Percentiles rank a stretch among this genome's conserved stretches.
Conservation (phyloP, 2,113 vertebrate species). For the Dunckerocampus dactyliophorus region DNA sequence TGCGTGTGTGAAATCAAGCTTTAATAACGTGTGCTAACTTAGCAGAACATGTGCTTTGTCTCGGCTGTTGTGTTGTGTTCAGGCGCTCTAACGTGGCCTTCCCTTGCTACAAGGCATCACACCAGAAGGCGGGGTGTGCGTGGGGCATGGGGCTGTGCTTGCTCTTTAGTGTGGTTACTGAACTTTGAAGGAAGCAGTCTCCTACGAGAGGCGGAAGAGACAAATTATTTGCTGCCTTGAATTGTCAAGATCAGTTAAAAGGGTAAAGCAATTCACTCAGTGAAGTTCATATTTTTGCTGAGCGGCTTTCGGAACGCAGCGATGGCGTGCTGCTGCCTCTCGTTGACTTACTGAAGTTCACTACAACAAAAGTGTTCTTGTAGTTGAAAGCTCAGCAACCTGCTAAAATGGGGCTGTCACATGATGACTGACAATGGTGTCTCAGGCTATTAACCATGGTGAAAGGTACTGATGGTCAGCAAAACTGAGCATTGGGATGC, state of each 20-base stretch:
- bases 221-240: not conserved
- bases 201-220: not conserved
- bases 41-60: constrained; percentile 47
- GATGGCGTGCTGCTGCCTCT: no score
- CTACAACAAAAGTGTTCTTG: not conserved
- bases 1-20: constrained; percentile 50
- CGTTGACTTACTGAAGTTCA: not conserved
- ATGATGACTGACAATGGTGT: not conserved
- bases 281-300: no score
- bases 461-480: not conserved
- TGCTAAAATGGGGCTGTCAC: not conserved
- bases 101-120: constrained; percentile 24
- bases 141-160: not conserved
- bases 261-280: no score
- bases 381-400: not conserved
- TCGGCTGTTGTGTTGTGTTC: constrained; percentile 31
- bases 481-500: not conserved
- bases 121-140: constrained; percentile 9
- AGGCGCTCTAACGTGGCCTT: constrained; percentile 20
- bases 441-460: not conserved
- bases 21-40: constrained; percentile 46
- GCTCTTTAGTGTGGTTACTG: constrained; percentile 1
- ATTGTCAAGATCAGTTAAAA: not conserved
- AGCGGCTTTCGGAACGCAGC: no score
- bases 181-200: constrained; percentile 17